Conservation (phyloP, 2,888 invertebrate genomes). For the Eupsilia transversa region DNA sequence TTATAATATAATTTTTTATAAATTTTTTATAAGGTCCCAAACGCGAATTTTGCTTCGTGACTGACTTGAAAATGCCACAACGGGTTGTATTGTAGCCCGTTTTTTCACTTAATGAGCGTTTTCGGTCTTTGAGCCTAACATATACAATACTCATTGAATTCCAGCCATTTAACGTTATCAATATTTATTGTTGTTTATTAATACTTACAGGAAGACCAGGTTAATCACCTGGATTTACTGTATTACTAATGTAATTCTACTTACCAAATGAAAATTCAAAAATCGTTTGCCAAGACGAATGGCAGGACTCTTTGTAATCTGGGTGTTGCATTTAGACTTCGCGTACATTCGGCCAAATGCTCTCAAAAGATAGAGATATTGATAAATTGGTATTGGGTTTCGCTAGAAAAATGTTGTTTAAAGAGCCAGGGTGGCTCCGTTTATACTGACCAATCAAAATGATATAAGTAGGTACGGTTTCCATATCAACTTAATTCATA, state of each 20-base stretch:
- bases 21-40: neutral
- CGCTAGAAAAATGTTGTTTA: no score
- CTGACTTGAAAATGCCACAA: neutral
- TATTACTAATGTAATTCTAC: slow-evolving; percentile 44
- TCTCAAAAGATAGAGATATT: neutral
- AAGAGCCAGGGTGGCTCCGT: no score
- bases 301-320: neutral
- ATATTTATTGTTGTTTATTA: slow-evolving; percentile 43
- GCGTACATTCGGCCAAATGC: neutral
- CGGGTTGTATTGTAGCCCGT: neutral
- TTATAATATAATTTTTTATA: no score
- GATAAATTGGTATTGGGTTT: no score
- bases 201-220: slow-evolving; percentile 41
- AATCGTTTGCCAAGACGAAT: neutral
- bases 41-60: neutral
- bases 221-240: slow-evolving; percentile 52
- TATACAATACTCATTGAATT: slow-evolving; percentile 40
- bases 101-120: neutral
- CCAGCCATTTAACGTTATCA: slow-evolving; percentile 33
- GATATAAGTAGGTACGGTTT: no score
- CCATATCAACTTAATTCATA: no score
- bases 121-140: neutral
- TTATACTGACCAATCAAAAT: no score
- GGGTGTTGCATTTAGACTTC: neutral
- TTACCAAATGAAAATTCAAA: slow-evolving; percentile 1